phyloP scores from a whole-genome alignment of 2,888 invertebrate genomes.

The Orthosia incerta region DNA sequence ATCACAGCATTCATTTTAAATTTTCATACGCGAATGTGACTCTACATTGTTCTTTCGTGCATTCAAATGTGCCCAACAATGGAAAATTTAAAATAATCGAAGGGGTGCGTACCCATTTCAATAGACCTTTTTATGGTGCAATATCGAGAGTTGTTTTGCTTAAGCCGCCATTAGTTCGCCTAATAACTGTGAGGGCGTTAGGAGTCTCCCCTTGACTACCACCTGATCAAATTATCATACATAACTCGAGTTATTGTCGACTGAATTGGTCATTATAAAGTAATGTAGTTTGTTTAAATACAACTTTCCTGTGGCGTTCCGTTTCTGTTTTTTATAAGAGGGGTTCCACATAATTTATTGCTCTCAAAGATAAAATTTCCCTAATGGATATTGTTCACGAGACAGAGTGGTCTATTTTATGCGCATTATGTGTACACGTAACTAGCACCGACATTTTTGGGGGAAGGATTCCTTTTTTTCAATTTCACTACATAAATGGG shows the following conservation, averaged over 20 bases:
- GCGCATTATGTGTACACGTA: conserved; percentile 72
- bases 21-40: conserved; percentile 63
- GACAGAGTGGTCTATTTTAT: conserved; percentile 78
- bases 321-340: conserved; percentile 75
- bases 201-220: conserved; percentile 69
- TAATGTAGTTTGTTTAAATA: conserved; percentile 89
- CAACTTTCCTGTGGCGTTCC: conserved; percentile 79
- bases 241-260: conserved; percentile 80
- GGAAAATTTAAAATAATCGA: conserved; percentile 83
- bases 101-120: conserved; percentile 82
- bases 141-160: conserved; percentile 83
- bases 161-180: conserved; percentile 84
- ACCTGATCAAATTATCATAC: conserved; percentile 86
- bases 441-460: conserved; percentile 58
- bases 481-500: conserved; percentile 59
- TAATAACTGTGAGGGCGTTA: conserved; percentile 81
- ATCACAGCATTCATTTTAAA: conserved; percentile 50
- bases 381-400: conserved; percentile 87
- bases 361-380: conserved; percentile 85
- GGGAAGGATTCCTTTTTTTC: conserved; percentile 60
- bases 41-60: conserved; percentile 73
- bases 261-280: conserved; percentile 84
- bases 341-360: conserved; percentile 85
- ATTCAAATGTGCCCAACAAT: conserved; percentile 76
- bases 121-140: conserved; percentile 83